phyloP scores from a whole-genome alignment of 2,113 vertebrate genomes.

The Dermatemys mawii region DNA sequence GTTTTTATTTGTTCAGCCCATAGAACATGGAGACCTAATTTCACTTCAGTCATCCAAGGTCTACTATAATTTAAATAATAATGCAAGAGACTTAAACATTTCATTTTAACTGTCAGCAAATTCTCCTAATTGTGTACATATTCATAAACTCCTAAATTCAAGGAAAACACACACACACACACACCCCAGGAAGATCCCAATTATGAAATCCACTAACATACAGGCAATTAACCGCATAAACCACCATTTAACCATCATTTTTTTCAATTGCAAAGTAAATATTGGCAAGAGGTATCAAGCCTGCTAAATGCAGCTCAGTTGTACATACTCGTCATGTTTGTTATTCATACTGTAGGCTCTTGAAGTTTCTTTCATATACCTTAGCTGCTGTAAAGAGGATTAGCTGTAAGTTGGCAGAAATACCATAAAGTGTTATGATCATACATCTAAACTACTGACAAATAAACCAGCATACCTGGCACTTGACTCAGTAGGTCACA shows the following conservation, averaged over 20 bases:
- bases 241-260: fast-evolving
- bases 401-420: not conserved
- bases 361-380: not conserved
- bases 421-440: not conserved
- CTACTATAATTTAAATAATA: not conserved
- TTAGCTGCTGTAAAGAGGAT: not conserved
- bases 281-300: not conserved
- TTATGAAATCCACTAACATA: not conserved
- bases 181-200: not conserved
- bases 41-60: not conserved
- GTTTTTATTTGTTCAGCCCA: not conserved
- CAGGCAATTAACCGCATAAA: not conserved
- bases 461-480: not conserved
- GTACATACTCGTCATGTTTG: not conserved
- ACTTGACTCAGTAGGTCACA: not conserved
- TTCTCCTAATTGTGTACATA: not conserved
- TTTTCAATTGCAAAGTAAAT: not conserved
- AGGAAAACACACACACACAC: not conserved
- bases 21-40: conserved; percentile 39
- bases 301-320: too few species aligned
- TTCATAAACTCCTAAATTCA: not conserved
- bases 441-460: not conserved
- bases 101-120: not conserved
- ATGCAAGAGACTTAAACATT: not conserved
- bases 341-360: not conserved